A percentile compares a stretch with the other conserved stretches of the same genome.
Conservation (phyloP, 2,888 invertebrate genomes). For the Chloroclystis v-ata region DNA sequence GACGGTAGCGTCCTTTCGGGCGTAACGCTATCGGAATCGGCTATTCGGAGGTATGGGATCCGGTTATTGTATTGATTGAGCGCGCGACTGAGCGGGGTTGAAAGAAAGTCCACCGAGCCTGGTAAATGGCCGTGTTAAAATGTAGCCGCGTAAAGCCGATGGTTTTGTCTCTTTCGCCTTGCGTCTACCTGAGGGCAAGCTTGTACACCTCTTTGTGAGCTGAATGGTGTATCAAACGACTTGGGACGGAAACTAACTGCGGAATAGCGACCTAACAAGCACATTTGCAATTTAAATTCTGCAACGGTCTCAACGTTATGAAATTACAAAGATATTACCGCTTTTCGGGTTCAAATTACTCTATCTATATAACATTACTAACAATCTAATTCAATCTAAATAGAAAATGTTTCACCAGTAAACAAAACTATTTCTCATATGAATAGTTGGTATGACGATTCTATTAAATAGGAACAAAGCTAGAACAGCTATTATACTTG, state of each 20-base stretch:
- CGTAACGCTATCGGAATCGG: conserved; percentile 29
- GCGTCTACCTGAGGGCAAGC: conserved; percentile 39
- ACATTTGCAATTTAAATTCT: conserved; percentile 26
- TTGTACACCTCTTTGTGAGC: conserved; percentile 25
- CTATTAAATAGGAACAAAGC: no score
- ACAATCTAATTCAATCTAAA: no score
- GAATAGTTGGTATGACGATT: no score
- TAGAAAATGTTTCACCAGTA: no score
- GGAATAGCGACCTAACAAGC: conserved; percentile 17
- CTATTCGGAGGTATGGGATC: conserved; percentile 33
- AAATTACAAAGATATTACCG: conserved; percentile 13
- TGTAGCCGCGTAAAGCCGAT: conserved; percentile 46
- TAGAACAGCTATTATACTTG: neutral
- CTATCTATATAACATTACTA: neutral
- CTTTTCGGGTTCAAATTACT: neutral
- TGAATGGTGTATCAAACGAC: conserved; percentile 28
- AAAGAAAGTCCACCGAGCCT: conserved; percentile 46
- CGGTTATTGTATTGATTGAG: conserved; percentile 66
- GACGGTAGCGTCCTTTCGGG: conserved; percentile 50
- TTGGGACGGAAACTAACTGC: conserved; percentile 24
- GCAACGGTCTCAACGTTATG: conserved; percentile 19
- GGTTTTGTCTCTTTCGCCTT: conserved; percentile 58
- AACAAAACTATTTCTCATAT: no score
- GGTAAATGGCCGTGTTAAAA: conserved; percentile 54
- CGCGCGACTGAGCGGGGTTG: conserved; percentile 35